These are phyloP conservation scores for Pegoplata infirma DNA, from an alignment of 2,888 invertebrate genomes.

Conservation along the genomic window DNA sequence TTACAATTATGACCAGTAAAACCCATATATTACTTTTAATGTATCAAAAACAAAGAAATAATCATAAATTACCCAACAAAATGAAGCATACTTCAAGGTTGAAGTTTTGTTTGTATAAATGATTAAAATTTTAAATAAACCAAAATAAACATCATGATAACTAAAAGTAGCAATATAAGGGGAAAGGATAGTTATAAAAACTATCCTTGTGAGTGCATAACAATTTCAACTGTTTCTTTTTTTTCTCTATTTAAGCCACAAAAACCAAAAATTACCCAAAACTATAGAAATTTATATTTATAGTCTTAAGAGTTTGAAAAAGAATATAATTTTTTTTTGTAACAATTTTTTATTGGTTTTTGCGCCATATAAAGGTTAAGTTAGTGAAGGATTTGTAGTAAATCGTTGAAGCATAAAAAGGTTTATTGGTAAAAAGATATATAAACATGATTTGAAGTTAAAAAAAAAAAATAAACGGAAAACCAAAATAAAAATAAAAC, in stretches of 20 bases:
- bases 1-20: no score
- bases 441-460: slow-evolving; percentile 15
- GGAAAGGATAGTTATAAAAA: background rate
- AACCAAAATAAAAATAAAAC: slow-evolving; percentile 6
- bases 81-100: background rate
- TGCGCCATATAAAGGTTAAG: background rate
- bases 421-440: slow-evolving; percentile 43
- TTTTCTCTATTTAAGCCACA: background rate
- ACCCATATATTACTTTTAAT: no score
- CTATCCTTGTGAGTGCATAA: background rate
- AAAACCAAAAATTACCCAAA: background rate
- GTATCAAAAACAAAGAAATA: no score
- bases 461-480: background rate
- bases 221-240: no score
- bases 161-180: background rate
- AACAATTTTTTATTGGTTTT: slow-evolving; percentile 10
- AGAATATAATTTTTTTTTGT: slow-evolving; percentile 16
- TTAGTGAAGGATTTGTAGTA: slow-evolving; percentile 30
- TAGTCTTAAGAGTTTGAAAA: slow-evolving; percentile 67
- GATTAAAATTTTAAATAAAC: background rate
- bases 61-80: background rate
- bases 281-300: slow-evolving; percentile 69
- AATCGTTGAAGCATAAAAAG: slow-evolving; percentile 58
- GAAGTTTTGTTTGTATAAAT: background rate
- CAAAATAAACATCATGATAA: no score